Evolutionary conservation across 2,797 vertebrate genomes (phyloP).

Genomic region (Leontopithecus rosalia): DNA sequence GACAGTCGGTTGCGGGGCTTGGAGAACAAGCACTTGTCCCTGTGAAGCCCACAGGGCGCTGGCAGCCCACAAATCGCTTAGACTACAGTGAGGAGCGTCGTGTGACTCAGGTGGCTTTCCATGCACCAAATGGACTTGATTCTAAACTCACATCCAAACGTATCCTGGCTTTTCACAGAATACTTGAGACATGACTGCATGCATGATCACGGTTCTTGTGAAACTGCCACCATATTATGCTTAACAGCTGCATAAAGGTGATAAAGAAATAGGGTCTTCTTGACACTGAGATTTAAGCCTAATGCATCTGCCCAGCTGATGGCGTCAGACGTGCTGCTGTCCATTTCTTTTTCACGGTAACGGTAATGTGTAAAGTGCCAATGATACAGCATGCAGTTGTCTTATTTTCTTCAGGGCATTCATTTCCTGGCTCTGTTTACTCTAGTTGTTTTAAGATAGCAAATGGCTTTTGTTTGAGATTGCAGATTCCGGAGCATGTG

Average conservation of each 20-base stretch:
- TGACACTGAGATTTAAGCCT: neutral
- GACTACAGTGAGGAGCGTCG: neutral
- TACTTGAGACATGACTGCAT: slow-evolving; percentile 72
- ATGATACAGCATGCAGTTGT: slow-evolving; percentile 77
- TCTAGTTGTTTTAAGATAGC: slow-evolving; percentile 46
- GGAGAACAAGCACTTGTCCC: slow-evolving; percentile 64
- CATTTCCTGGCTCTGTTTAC: slow-evolving; percentile 67
- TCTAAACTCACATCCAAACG: neutral
- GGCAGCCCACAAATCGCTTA: fast-evolving
- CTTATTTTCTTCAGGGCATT: slow-evolving; percentile 65
- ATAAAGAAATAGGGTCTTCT: slow-evolving; percentile 47
- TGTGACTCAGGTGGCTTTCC: slow-evolving; percentile 67
- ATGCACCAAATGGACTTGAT: slow-evolving; percentile 49
- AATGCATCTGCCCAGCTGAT: neutral
- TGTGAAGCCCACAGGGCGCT: slow-evolving; percentile 31
- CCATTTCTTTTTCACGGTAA: slow-evolving; percentile 27
- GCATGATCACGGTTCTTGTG: slow-evolving; percentile 63
- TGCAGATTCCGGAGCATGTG: neutral
- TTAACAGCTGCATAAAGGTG: slow-evolving; percentile 44
- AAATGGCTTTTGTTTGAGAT: slow-evolving; percentile 61
- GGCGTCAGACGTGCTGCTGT: neutral
- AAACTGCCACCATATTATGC: slow-evolving; percentile 47
- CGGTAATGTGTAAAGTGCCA: slow-evolving; percentile 60
- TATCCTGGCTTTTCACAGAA: slow-evolving; percentile 5
- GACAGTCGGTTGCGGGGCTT: slow-evolving; percentile 44